Conservation (phyloP, 2,888 invertebrate genomes). For the Automeris io region DNA sequence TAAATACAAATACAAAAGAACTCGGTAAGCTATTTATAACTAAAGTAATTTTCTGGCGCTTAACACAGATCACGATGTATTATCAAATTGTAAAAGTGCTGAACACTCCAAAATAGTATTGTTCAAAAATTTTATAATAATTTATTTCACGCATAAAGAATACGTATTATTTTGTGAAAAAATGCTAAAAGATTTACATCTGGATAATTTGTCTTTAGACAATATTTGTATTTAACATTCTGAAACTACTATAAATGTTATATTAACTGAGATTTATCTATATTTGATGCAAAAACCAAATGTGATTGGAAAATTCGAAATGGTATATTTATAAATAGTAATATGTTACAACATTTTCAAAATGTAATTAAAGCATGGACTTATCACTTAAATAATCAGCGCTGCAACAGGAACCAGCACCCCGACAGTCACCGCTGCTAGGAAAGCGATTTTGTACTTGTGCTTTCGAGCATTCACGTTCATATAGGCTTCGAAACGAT, state of each 20-base stretch:
- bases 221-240: too few species aligned
- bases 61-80: too few species aligned
- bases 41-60: too few species aligned
- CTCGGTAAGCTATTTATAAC: too few species aligned
- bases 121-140: too few species aligned
- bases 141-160: too few species aligned
- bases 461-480: slow-evolving; percentile 56
- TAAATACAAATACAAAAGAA: too few species aligned
- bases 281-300: background rate
- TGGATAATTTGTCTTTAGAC: too few species aligned
- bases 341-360: background rate
- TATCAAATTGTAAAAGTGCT: too few species aligned
- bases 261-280: background rate
- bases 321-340: background rate
- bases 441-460: slow-evolving; percentile 57
- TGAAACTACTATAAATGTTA: background rate
- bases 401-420: slow-evolving; percentile 53
- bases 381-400: slow-evolving; percentile 31
- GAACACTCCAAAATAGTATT: too few species aligned
- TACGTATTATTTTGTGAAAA: too few species aligned
- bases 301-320: background rate
- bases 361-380: background rate
- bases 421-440: slow-evolving; percentile 51
- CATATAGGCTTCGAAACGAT: slow-evolving; percentile 55
- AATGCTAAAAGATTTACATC: too few species aligned